Evolutionary conservation across 2,113 vertebrate species (phyloP).

Genomic region (Andinoacara biseriatus): DNA sequence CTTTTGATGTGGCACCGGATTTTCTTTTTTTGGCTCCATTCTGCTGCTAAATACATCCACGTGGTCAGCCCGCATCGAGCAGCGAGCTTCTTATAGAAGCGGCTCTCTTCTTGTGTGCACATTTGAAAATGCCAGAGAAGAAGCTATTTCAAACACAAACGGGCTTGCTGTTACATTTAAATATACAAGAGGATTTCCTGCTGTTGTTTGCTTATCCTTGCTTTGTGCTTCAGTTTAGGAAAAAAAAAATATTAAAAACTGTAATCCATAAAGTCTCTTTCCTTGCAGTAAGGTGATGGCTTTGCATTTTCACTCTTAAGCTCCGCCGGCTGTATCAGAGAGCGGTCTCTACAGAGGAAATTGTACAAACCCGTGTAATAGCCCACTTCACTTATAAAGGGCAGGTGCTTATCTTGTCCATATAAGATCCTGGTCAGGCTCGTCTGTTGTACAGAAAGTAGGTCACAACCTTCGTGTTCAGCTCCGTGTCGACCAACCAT

Average conservation of each 20-base stretch:
- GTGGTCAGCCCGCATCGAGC: constrained; percentile 21
- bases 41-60: constrained; percentile 12
- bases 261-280: constrained; percentile 62
- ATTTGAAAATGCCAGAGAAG: constrained; percentile 17
- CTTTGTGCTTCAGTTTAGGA: constrained; percentile 48
- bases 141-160: constrained; percentile 33
- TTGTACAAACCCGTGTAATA: constrained; percentile 27
- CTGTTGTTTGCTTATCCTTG: constrained; percentile 60
- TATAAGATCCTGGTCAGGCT: constrained; percentile 41
- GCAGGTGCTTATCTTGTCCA: constrained; percentile 55
- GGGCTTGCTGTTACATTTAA: constrained; percentile 28
- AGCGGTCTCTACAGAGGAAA: constrained; percentile 35
- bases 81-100: constrained; percentile 30
- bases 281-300: constrained; percentile 57
- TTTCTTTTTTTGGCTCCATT: background rate
- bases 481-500: constrained; percentile 8
- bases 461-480: constrained; percentile 61
- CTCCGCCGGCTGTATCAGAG: constrained; percentile 44
- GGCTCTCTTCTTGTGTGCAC: constrained; percentile 35
- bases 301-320: constrained; percentile 55
- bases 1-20: constrained; percentile 9
- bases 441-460: constrained; percentile 37
- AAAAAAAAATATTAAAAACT: constrained; percentile 13
- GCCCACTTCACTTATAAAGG: constrained; percentile 55
- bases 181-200: constrained; percentile 61